Conservation (phyloP, 2,113 vertebrate species). For the Pterophyllum scalare region DNA sequence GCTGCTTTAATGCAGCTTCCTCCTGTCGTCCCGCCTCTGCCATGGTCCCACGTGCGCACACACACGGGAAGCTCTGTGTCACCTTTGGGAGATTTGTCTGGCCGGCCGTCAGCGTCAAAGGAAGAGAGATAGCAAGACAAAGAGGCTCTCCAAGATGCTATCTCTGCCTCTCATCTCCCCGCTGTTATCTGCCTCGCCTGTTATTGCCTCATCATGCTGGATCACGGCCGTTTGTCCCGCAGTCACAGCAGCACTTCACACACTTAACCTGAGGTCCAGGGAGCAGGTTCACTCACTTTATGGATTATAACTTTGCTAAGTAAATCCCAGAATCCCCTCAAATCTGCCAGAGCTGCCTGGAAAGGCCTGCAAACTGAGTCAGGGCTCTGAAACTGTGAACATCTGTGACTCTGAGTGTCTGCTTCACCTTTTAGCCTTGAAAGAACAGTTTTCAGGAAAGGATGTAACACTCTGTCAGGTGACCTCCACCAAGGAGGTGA, state of each 20-base stretch:
- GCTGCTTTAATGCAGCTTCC: slow-evolving; percentile 30
- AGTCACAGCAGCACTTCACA: slow-evolving; percentile 8
- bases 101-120: slow-evolving; percentile 1
- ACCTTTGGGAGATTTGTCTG: slow-evolving; percentile 29
- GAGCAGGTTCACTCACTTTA: background rate
- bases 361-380: no score
- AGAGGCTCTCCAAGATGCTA: slow-evolving; percentile 15
- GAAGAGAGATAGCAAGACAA: slow-evolving; percentile 49
- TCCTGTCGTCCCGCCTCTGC: background rate
- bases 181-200: slow-evolving; percentile 36
- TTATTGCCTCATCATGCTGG: slow-evolving; percentile 44
- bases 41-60: background rate
- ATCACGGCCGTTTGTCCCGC: slow-evolving; percentile 20
- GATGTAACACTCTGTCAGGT: background rate
- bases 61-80: slow-evolving; percentile 5
- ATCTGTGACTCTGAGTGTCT: background rate
- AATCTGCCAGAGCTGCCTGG: background rate
- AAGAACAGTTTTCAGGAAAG: background rate
- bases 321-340: background rate
- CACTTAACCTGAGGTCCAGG: slow-evolving; percentile 19
- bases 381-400: no score
- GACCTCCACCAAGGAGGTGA: background rate
- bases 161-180: slow-evolving; percentile 43
- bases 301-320: background rate
- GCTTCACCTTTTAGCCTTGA: background rate